Evolutionary conservation across 2,888 invertebrate species (phyloP), one percentile per base, ranked within the genome.

Genomic region (Hetaerina titia): DNA sequence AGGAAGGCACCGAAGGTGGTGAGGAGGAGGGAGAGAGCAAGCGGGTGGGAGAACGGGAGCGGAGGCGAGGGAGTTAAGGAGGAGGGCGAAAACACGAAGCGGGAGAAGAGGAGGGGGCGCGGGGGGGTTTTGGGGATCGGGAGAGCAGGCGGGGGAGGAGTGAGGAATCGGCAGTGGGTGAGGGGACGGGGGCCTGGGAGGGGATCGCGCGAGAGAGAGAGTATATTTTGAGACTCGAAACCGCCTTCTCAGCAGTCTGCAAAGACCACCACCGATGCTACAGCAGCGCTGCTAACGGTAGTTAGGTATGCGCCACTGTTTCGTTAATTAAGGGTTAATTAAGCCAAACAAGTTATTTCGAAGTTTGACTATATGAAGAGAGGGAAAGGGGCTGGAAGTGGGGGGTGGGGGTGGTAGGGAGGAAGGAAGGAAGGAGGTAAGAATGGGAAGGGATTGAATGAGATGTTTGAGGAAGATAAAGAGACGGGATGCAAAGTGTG

Each of bases 311-410:
- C 95, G 95, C 95, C 95, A 95, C 95, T 95, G 95, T 95, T 95
- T 95, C 95, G 95, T 95, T 95, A 95, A 95, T 95, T 95, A 95
- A 95, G 95, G 95, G 95, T 95, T 95, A 95, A 95, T 95, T 95
- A 95, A 95, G 95, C 95, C 95, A 95, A 95, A 95, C 95, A 95
- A 95, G 95, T 95, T 95, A 95, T 95, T 95, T 95, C 95, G 95
- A 95, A 95, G 95, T 95, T 95, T 95, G 95, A 95, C 95, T 95
- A 95, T 95, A 92, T 92, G 69, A 74, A 74, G 92, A 74, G 92
- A 22, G 64, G 56, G 69, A 45, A 45, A 45, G 45, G 4, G 45
- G 45, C 4, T 45, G 2, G 45, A 45, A 45, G 22, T 0, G 22
- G 11, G 88, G 88, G 45, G 63, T 25, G 45, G 31, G 63, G 31